A percentile compares a stretch with the other conserved stretches of the same genome.
Conservation (phyloP, 64 coral and sea anemone genomes). For the Montipora efflorescens region DNA sequence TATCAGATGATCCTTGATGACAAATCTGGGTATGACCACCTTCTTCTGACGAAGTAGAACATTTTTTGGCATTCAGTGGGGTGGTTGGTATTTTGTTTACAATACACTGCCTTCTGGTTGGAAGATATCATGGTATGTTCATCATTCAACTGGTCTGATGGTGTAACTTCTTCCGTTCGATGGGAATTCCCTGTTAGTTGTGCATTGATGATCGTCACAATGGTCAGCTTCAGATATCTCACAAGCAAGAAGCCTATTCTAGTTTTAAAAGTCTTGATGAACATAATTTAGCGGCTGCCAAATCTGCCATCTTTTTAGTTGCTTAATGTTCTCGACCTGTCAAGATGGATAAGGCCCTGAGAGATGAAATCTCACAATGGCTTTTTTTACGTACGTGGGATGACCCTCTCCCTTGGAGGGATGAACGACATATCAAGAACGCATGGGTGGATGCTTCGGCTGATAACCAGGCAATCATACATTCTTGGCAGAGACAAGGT, state of each 20-base stretch:
- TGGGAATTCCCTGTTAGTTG: background rate
- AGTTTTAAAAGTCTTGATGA: background rate
- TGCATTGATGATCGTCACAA: conserved; percentile 61
- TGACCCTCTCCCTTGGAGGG: too few relatives aligned
- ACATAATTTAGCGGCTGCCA: conserved; percentile 43
- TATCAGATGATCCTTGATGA: too few relatives aligned
- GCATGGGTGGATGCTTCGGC: background rate
- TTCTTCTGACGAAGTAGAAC: too few relatives aligned
- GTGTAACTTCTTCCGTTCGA: background rate
- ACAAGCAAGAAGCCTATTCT: conserved; percentile 14
- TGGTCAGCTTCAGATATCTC: conserved; percentile 55
- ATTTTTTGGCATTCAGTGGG: too few relatives aligned
- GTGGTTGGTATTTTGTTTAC: too few relatives aligned
- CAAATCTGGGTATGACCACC: too few relatives aligned
- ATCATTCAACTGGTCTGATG: too few relatives aligned
- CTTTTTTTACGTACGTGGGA: background rate
- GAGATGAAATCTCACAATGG: conserved; percentile 52
- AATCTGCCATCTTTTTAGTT: conserved; percentile 64
- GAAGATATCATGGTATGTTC: too few relatives aligned
- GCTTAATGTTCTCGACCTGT: conserved; percentile 19
- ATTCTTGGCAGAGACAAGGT: background rate
- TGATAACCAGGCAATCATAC: background rate
- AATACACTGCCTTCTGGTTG: too few relatives aligned
- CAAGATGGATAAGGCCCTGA: background rate
- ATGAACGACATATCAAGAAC: too few relatives aligned